A percentile compares a stretch with the other conserved stretches of the same genome.
phyloP scores from a whole-genome alignment of 2,797 vertebrate genomes.

The Alca torda region DNA sequence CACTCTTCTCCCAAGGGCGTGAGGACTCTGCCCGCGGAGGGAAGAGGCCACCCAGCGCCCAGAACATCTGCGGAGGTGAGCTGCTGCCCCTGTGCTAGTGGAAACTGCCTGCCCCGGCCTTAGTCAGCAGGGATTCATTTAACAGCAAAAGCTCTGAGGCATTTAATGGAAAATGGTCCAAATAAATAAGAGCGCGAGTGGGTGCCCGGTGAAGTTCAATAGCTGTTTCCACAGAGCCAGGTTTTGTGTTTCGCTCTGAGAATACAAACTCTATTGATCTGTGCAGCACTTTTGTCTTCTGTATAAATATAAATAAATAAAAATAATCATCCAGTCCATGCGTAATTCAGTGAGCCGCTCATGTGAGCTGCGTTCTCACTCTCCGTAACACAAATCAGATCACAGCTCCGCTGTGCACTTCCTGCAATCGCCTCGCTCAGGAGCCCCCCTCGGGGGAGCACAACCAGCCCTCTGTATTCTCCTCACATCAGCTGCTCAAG shows the following conservation, averaged over 20 bases:
- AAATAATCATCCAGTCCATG: not conserved
- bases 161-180: not conserved
- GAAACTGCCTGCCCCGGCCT: not conserved
- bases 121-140: not conserved
- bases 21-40: too few relatives aligned
- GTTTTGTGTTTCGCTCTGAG: not conserved
- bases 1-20: not conserved
- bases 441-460: not conserved
- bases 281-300: not conserved
- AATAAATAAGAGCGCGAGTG: not conserved
- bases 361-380: not conserved
- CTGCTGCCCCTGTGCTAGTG: not conserved
- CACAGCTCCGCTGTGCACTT: not conserved
- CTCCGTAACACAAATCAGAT: not conserved
- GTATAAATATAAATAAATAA: not conserved
- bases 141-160: not conserved
- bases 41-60: not conserved
- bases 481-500: not conserved
- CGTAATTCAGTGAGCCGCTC: not conserved
- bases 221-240: not conserved
- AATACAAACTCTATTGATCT: not conserved
- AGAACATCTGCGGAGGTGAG: not conserved
- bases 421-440: not conserved
- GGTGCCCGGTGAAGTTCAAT: not conserved
- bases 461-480: not conserved